These are phyloP conservation scores for Andricus quercusramuli DNA, from an alignment of 2,888 invertebrate genomes.

Conservation along the genomic window DNA sequence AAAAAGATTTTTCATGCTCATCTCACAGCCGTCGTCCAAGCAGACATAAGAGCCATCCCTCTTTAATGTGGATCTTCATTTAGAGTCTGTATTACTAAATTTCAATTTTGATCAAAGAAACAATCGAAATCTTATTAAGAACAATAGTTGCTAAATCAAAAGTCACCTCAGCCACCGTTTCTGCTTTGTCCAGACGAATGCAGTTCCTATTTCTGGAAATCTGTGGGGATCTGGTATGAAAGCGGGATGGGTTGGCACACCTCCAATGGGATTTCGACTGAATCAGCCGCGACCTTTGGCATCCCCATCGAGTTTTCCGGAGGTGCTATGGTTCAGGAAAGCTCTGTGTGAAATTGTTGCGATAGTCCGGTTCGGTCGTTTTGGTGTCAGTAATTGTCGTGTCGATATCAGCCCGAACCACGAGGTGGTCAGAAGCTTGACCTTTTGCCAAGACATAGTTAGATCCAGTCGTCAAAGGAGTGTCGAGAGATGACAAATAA, in stretches of 20 bases:
- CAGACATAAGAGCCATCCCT: no score
- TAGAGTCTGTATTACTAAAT: no score
- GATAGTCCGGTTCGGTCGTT: constrained; percentile 36
- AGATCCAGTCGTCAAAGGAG: neutral
- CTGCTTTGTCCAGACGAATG: neutral
- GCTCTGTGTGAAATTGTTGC: constrained; percentile 36
- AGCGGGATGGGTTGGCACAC: constrained; percentile 55
- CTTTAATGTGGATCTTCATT: no score
- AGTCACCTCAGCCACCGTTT: constrained; percentile 9
- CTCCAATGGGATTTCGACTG: constrained; percentile 60
- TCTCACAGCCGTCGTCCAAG: no score
- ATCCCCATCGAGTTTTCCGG: constrained; percentile 47
- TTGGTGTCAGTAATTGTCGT: constrained; percentile 38
- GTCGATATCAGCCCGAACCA: constrained; percentile 29
- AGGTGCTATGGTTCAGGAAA: constrained; percentile 7
- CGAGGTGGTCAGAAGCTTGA: constrained; percentile 8
- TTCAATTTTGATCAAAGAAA: neutral
- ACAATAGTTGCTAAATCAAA: neutral
- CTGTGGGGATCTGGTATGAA: constrained; percentile 9
- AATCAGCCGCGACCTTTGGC: constrained; percentile 55
- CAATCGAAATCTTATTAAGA: neutral
- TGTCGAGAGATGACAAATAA: constrained; percentile 30
- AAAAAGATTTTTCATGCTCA: no score
- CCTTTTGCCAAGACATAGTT: constrained; percentile 21
- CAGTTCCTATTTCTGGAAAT: constrained; percentile 1